These are phyloP conservation scores for Diacarnus erythraeanus DNA, from an alignment of 37 sponge, comb jelly and placozoan species.

Conservation along the genomic window DNA sequence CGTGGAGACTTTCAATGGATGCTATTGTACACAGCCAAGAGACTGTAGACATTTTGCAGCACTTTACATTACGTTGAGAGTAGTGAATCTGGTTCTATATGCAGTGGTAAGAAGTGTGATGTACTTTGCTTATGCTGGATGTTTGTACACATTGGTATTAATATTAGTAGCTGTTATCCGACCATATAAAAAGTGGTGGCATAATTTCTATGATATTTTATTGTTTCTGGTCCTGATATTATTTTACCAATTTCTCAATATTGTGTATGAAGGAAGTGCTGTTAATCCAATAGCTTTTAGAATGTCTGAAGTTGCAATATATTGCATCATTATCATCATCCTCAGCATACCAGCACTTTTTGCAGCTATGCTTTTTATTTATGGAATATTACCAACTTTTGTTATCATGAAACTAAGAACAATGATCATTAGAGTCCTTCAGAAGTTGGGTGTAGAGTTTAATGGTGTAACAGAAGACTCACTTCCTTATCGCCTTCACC, in stretches of 20 bases:
- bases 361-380: not conserved
- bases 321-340: not conserved
- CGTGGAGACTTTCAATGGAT: conserved; percentile 56
- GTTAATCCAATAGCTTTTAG: too few relatives aligned
- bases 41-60: conserved; percentile 63
- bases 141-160: not conserved
- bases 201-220: not conserved
- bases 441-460: not conserved
- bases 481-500: conserved; percentile 4
- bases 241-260: not conserved
- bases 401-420: not conserved
- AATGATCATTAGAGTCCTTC: not conserved
- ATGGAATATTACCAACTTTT: not conserved
- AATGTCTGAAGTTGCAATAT: too few relatives aligned
- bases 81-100: not conserved
- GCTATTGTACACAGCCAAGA: conserved; percentile 36
- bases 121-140: not conserved
- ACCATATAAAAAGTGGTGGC: conserved; percentile 4
- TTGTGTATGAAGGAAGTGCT: not conserved
- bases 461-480: not conserved
- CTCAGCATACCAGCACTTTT: not conserved
- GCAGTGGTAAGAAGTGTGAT: not conserved
- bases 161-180: not conserved
- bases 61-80: conserved; percentile 6
- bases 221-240: not conserved